Evolutionary conservation across 2,888 invertebrate genomes (phyloP).

Genomic region (Autographa pulchrina): DNA sequence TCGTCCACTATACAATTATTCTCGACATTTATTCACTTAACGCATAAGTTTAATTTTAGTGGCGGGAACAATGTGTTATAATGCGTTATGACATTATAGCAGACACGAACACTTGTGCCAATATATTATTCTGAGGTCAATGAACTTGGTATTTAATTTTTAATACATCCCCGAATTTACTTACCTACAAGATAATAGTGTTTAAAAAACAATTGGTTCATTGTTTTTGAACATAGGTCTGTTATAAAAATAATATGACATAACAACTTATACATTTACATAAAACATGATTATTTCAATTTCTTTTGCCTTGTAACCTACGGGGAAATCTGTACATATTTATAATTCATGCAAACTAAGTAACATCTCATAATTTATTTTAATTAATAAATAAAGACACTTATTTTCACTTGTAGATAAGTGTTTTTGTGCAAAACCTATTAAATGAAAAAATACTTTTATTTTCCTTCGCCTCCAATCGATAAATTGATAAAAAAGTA

Average conservation of each 20-base stretch:
- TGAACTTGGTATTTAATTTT: constrained; percentile 35
- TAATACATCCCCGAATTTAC: background rate
- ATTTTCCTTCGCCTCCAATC: background rate
- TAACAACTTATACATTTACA: too few relatives aligned
- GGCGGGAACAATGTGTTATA: constrained; percentile 35
- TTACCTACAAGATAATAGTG: background rate
- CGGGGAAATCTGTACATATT: too few relatives aligned
- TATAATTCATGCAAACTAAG: too few relatives aligned
- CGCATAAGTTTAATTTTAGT: constrained; percentile 43
- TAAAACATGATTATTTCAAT: too few relatives aligned
- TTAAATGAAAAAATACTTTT: background rate
- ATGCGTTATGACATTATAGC: constrained; percentile 23
- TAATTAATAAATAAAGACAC: too few relatives aligned
- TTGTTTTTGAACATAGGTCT: background rate
- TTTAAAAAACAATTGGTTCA: background rate
- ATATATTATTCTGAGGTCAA: constrained; percentile 44
- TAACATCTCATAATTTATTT: too few relatives aligned
- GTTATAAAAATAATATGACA: too few relatives aligned
- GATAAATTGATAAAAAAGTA: background rate
- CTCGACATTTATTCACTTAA: constrained; percentile 15
- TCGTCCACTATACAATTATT: constrained; percentile 19
- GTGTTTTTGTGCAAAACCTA: too few relatives aligned
- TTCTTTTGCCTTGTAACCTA: too few relatives aligned
- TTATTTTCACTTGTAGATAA: too few relatives aligned
- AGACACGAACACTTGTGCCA: constrained; percentile 57